These are phyloP conservation scores for Oreochromis mossambicus DNA, from an alignment of 2,797 vertebrate genomes.

Conservation along the genomic window DNA sequence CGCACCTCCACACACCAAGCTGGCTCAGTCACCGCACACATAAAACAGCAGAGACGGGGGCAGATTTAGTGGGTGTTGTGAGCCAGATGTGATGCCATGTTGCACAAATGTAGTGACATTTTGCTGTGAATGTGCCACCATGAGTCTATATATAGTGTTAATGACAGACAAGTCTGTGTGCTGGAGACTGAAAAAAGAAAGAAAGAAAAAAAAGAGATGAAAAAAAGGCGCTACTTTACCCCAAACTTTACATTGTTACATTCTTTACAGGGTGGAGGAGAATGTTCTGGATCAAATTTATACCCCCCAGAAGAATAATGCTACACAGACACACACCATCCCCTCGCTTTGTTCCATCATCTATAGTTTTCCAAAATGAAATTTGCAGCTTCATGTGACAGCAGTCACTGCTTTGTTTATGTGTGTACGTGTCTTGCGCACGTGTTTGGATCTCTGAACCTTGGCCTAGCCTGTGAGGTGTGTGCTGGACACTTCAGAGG, in stretches of 20 bases:
- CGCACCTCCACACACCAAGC: constrained; percentile 44
- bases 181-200: not conserved
- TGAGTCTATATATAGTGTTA: constrained; percentile 4
- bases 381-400: constrained; percentile 23
- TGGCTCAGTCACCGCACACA: constrained; percentile 41
- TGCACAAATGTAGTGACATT: not conserved
- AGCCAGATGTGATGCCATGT: constrained; percentile 36
- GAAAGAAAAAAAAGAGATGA: not conserved
- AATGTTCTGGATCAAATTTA: not conserved
- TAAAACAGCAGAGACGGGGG: constrained; percentile 24
- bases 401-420: constrained; percentile 4
- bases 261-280: not conserved
- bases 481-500: constrained; percentile 23
- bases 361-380: not conserved
- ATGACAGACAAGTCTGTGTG: not conserved
- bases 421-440: constrained; percentile 7
- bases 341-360: constrained; percentile 9
- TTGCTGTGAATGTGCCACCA: constrained; percentile 15
- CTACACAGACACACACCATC: not conserved
- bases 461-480: constrained; percentile 17
- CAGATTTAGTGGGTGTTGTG: constrained; percentile 59
- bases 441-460: constrained; percentile 16
- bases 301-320: not conserved
- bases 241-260: not conserved
- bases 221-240: not conserved